Percentiles rank a stretch among this genome's conserved stretches.
Evolutionary conservation across 2,888 invertebrate species (phyloP).

Genomic region (Chloroclystis v-ata): DNA sequence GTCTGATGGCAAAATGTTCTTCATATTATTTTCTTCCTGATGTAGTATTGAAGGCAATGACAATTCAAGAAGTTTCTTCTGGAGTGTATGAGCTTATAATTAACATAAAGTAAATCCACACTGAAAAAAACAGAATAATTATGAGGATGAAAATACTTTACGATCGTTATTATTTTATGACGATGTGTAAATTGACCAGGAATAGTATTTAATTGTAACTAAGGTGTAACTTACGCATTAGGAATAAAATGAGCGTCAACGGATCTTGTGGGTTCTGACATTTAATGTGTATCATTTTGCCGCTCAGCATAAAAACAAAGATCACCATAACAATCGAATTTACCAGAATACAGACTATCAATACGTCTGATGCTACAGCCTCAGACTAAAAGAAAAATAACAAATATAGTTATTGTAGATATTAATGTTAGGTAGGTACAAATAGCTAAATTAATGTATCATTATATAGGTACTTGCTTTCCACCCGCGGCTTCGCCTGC

Average conservation of each 20-base stretch:
- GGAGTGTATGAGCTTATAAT: neutral
- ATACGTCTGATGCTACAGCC: too few species aligned
- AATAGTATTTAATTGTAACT: neutral
- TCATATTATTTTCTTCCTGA: too few species aligned
- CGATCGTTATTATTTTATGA: too few species aligned
- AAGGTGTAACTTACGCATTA: constrained; percentile 25
- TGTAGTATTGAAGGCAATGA: neutral
- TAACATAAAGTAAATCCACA: constrained; percentile 5
- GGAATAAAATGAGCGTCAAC: constrained; percentile 31
- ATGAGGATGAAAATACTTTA: too few species aligned
- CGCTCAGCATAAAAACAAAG: constrained; percentile 25
- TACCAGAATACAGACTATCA: constrained; percentile 19
- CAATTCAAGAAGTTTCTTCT: neutral
- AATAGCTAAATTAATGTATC: too few species aligned
- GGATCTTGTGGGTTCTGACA: constrained; percentile 37
- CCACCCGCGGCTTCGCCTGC: too few species aligned
- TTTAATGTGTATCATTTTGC: constrained; percentile 29
- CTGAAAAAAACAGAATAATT: constrained; percentile 26
- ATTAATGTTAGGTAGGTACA: too few species aligned
- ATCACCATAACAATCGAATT: constrained; percentile 27
- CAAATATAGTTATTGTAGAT: too few species aligned
- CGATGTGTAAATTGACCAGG: too few species aligned
- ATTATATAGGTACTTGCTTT: too few species aligned
- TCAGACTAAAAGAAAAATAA: too few species aligned
- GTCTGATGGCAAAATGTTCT: too few species aligned